Conservation (phyloP, 2,888 invertebrate genomes). For the Holacanthella duospinosa region DNA sequence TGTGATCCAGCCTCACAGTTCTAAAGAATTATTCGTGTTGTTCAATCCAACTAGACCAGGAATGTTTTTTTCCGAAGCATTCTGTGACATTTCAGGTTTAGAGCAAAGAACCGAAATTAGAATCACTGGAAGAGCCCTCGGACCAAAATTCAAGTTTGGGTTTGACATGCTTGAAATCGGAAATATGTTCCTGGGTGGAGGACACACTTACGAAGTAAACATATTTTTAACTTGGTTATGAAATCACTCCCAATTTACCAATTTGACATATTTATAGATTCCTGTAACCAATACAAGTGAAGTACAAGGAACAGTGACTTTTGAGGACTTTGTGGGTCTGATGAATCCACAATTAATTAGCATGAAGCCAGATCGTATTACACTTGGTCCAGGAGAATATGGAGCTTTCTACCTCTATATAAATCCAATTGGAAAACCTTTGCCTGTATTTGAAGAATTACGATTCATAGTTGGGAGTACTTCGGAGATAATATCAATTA, state of each 20-base stretch:
- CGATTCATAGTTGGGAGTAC: slow-evolving; percentile 15
- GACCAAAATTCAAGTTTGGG: slow-evolving; percentile 28
- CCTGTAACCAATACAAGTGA: slow-evolving; percentile 24
- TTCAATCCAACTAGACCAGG: not conserved
- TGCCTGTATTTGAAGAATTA: slow-evolving; percentile 21
- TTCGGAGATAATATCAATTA: slow-evolving; percentile 14
- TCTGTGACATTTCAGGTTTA: not conserved
- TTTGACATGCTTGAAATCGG: slow-evolving; percentile 26
- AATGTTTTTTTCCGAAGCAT: not conserved
- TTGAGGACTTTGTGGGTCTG: slow-evolving; percentile 11
- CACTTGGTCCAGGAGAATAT: slow-evolving; percentile 19
- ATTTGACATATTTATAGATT: slow-evolving; percentile 10
- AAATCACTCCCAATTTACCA: too few species aligned
- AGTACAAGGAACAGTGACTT: slow-evolving; percentile 22
- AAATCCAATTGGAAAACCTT: slow-evolving; percentile 1
- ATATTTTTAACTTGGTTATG: not conserved
- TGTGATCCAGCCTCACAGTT: not conserved
- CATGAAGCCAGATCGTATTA: slow-evolving; percentile 18
- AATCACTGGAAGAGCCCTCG: slow-evolving; percentile 24
- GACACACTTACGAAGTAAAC: slow-evolving; percentile 23
- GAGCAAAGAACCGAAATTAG: slow-evolving; percentile 18
- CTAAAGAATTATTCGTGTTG: not conserved
- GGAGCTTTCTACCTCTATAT: slow-evolving; percentile 27
- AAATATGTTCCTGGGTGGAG: slow-evolving; percentile 20
- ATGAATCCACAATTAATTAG: slow-evolving; percentile 15